phyloP scores from a whole-genome alignment of 2,888 invertebrate species.

The Orthosia incerta region DNA sequence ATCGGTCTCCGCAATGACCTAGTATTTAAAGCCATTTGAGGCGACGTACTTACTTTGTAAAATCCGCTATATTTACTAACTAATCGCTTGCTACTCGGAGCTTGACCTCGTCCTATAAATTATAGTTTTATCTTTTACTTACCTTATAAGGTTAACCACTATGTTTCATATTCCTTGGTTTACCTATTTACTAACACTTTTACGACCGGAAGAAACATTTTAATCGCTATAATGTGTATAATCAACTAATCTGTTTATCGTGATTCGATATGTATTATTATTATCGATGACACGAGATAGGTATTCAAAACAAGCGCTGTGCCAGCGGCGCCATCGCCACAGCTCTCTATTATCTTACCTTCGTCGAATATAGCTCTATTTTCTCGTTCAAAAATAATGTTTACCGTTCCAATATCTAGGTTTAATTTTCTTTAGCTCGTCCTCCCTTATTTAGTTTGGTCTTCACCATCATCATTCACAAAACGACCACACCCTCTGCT shows the following conservation, averaged over 20 bases:
- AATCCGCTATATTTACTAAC: constrained; percentile 60
- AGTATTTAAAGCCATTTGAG: constrained; percentile 47
- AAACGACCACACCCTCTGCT: background rate
- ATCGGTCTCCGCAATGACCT: constrained; percentile 41
- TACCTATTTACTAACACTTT: constrained; percentile 20
- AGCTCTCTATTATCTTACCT: background rate
- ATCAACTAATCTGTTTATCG: constrained; percentile 49
- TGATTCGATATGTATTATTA: constrained; percentile 16
- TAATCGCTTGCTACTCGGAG: constrained; percentile 56
- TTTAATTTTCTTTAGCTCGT: background rate
- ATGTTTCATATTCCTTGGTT: constrained; percentile 44
- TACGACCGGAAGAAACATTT: constrained; percentile 51
- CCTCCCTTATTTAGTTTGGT: too few relatives aligned
- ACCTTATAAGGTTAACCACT: constrained; percentile 64
- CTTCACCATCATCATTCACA: too few relatives aligned
- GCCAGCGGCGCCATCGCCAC: background rate
- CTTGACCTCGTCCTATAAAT: constrained; percentile 65
- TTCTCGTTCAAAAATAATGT: background rate
- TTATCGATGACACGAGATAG: constrained; percentile 44
- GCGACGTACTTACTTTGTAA: constrained; percentile 55
- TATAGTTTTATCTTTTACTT: constrained; percentile 67
- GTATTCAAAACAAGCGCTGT: constrained; percentile 37
- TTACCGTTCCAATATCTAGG: background rate
- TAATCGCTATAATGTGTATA: constrained; percentile 35
- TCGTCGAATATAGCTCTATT: background rate